These are phyloP conservation scores for Rhingia campestris DNA, from an alignment of 2,888 invertebrate genomes.

Conservation along the genomic window DNA sequence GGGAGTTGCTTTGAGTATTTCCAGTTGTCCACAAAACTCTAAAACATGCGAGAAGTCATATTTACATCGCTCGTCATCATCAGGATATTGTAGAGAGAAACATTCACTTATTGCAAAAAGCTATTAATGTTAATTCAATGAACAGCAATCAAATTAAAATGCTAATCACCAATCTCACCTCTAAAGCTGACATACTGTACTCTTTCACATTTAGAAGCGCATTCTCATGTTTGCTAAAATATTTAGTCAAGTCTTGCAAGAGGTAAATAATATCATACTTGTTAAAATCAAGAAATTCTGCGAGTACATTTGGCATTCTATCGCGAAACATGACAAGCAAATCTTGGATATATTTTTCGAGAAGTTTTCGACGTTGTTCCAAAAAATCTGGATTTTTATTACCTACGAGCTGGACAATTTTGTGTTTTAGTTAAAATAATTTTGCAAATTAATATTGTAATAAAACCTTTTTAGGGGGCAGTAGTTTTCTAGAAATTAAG, in stretches of 20 bases:
- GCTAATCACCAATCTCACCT: conserved; percentile 84
- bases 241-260: conserved; percentile 89
- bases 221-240: conserved; percentile 90
- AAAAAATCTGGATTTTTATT: conserved; percentile 95
- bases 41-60: conserved; percentile 95
- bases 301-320: conserved; percentile 91
- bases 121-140: conserved; percentile 84
- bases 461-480: conserved; percentile 93
- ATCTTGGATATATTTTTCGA: conserved; percentile 91
- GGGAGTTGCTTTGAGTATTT: conserved; percentile 82
- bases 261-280: conserved; percentile 95
- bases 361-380: conserved; percentile 90
- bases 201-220: conserved; percentile 84
- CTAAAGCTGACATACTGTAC: conserved; percentile 90
- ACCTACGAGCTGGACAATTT: conserved; percentile 86
- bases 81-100: conserved; percentile 92
- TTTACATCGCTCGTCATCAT: conserved; percentile 88
- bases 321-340: conserved; percentile 89
- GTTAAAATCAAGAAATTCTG: conserved; percentile 94
- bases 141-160: neutral
- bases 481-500: conserved; percentile 91
- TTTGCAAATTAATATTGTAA: neutral
- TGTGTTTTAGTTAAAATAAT: neutral
- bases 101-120: conserved; percentile 95
- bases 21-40: conserved; percentile 92